Evolutionary conservation across 2,888 invertebrate genomes (phyloP).

Genomic region (Cataglyphis altisquamis): DNA sequence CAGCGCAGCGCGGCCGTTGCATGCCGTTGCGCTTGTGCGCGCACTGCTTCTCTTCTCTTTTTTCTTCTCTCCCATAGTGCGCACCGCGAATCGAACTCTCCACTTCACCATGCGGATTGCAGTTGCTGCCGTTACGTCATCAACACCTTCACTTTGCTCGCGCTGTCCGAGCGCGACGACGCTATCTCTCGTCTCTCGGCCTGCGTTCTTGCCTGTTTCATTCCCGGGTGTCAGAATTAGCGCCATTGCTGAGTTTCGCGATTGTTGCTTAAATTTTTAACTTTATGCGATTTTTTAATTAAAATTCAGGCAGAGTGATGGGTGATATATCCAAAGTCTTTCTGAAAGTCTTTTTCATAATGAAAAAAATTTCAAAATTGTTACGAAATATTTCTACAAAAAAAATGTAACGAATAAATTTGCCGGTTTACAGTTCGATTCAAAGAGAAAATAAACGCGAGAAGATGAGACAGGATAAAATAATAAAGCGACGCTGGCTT

Average conservation of each 20-base stretch:
- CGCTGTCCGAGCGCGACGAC: conserved; percentile 64
- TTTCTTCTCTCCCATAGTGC: not conserved
- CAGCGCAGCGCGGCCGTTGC: conserved; percentile 56
- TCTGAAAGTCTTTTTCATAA: not conserved
- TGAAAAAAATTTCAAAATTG: not conserved
- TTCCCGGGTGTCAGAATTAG: conserved; percentile 32
- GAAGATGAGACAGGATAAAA: not conserved
- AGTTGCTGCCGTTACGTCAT: conserved; percentile 72
- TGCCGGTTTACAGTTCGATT: not conserved
- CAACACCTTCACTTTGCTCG: conserved; percentile 73
- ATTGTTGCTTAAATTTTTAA: not conserved
- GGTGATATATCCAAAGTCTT: not conserved
- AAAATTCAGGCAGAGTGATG: not conserved
- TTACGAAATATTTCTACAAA: not conserved
- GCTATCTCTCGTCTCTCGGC: conserved; percentile 62
- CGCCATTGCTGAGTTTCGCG: conserved; percentile 14
- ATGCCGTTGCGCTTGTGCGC: conserved; percentile 66
- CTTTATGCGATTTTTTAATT: not conserved
- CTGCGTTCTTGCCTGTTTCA: conserved; percentile 20
- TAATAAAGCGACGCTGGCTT: not conserved
- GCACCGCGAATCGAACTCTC: conserved; percentile 59
- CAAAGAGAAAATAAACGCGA: not conserved
- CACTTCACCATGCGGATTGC: conserved; percentile 55
- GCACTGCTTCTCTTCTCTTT: conserved; percentile 11
- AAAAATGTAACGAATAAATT: not conserved